These are phyloP conservation scores for Anthopleura sola DNA, from an alignment of 64 coral and sea anemone genomes.

Conservation along the genomic window DNA sequence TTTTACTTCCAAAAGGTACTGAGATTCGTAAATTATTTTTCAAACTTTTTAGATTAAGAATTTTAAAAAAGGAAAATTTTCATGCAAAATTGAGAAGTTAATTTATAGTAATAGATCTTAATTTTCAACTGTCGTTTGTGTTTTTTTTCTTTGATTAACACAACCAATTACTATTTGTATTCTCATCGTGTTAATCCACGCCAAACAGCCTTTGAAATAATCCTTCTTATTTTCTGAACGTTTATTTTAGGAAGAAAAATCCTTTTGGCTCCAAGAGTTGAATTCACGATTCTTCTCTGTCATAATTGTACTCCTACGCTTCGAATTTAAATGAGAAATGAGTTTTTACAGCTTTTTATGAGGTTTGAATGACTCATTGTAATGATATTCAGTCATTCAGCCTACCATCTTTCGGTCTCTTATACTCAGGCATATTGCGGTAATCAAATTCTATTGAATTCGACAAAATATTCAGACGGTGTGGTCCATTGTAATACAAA, in stretches of 20 bases:
- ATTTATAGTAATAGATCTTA: too few species aligned
- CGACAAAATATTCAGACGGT: background rate
- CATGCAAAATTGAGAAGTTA: too few species aligned
- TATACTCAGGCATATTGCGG: background rate
- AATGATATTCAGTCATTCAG: background rate
- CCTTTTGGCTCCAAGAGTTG: background rate
- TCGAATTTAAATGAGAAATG: background rate
- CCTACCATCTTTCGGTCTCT: background rate
- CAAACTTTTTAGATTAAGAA: too few species aligned
- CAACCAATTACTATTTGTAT: background rate
- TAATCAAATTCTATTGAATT: conserved; percentile 6
- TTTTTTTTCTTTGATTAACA: background rate
- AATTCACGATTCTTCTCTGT: too few species aligned
- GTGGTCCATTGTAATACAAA: background rate
- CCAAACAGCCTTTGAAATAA: background rate
- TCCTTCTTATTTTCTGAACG: background rate
- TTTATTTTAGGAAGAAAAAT: background rate
- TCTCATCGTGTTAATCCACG: too few species aligned
- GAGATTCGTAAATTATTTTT: too few species aligned
- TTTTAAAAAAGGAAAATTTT: too few species aligned
- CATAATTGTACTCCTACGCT: background rate
- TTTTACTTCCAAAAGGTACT: background rate
- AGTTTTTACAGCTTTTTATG: background rate
- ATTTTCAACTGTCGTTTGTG: too few species aligned
- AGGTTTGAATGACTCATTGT: background rate